Base-by-base conservation (phyloP, 2,797 vertebrate genomes). In the Silurus lanzhouensis region DNA sequence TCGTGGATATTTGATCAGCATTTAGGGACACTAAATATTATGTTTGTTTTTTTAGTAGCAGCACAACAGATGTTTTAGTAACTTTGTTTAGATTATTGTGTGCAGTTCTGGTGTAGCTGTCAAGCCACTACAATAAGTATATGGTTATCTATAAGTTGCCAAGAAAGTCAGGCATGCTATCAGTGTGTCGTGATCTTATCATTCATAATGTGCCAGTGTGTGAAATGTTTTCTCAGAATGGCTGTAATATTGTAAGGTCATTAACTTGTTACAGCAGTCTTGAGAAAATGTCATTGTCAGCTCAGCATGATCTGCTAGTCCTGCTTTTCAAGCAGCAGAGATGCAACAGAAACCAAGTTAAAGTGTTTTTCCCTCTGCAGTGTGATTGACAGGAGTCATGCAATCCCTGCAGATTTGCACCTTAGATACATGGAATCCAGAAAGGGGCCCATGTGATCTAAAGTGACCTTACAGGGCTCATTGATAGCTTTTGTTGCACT, bases 371-470 rank as follows among this genome's bases (percentile, higher is more conserved):
- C 88, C 88, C 88, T 90, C 71, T 90, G 79, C 9, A 0, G 67
- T 55, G 85, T 95, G 94, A 95, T 93, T 94, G 95, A 95, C 94
- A 95, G 93, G 93, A 93, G 94, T 94, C 93, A 91, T 88, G 88
- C 92, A 92, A 94, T 94, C 94, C 93, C 90, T 77, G 83, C 82
- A 92, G 94, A 93, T 95, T 95, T 92, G 89, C 90, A 87, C 93
- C 92, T 90, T 93, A 95, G 93, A 94, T 95, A 92, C 91, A 38
- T 86, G 85, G 90, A 92, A 89, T 89, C 90, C 31, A 79, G 60
- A 77, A 2, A 89, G 91, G 90, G 87, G 88, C 85, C 91, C 88
- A 78, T 86, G 90, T 57, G 83, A 88, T 88, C 57, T 60, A 80
- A 87, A 83, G 83, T 88, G 92, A 92, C 92, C 93, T 92, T 92